Evolutionary conservation across 1,140 invertebrate genomes (phyloP).

Genomic region (Pseudomyrmex concolor): DNA sequence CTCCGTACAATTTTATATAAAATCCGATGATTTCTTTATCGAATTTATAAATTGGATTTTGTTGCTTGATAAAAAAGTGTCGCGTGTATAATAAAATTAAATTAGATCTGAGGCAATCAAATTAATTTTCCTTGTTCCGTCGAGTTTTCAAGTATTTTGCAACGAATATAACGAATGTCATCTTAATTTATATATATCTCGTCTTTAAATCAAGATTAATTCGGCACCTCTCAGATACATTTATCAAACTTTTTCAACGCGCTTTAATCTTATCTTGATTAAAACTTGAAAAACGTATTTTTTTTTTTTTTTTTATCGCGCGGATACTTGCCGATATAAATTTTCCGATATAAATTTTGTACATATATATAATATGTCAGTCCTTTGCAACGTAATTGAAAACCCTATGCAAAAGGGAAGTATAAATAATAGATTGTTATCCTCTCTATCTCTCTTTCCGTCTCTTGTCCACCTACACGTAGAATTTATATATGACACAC

Average conservation of each 20-base stretch:
- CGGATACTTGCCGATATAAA: not conserved
- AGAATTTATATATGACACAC: not conserved
- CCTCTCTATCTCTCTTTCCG: too few relatives aligned
- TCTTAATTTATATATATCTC: slow-evolving; percentile 8
- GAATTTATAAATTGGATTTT: not conserved
- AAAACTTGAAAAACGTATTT: not conserved
- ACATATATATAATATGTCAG: too few relatives aligned
- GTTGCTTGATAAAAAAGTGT: too few relatives aligned
- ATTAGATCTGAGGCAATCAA: too few relatives aligned
- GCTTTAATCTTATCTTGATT: not conserved
- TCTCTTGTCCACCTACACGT: not conserved
- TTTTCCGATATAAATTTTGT: too few relatives aligned
- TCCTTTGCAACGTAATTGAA: too few relatives aligned
- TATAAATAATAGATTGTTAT: too few relatives aligned
- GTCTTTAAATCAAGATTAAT: not conserved
- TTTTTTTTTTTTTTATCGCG: not conserved
- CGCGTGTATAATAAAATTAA: too few relatives aligned
- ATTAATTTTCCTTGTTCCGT: not conserved
- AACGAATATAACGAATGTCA: not conserved
- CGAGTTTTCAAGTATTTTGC: not conserved
- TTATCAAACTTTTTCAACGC: not conserved
- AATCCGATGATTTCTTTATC: too few relatives aligned
- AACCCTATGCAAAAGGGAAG: too few relatives aligned
- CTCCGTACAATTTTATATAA: not conserved
- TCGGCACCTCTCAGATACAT: not conserved